Percentiles rank a stretch among this genome's conserved stretches.
These are phyloP conservation scores for Disparrhopalites patrizii DNA, from an alignment of 2,888 invertebrate genomes.

Conservation along the genomic window DNA sequence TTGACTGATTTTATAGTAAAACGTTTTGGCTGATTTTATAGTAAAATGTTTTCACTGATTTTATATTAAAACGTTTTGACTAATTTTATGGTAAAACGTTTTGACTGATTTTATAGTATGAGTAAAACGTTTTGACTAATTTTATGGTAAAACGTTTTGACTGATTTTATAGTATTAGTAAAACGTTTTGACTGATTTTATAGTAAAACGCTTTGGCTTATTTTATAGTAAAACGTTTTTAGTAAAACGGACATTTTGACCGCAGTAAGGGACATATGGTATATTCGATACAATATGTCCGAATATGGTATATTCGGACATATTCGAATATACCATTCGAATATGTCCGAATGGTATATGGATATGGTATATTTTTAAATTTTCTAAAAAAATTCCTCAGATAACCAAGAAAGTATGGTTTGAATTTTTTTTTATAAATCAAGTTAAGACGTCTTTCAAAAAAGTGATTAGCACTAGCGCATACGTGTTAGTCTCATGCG, in stretches of 20 bases:
- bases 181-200: not conserved
- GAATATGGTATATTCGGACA: no score
- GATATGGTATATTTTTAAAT: no score
- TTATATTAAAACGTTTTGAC: conserved; percentile 10
- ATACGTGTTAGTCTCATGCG: no score
- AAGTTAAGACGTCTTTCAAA: no score
- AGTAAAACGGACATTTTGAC: not conserved
- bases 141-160: not conserved
- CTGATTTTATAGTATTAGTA: not conserved
- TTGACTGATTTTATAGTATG: not conserved
- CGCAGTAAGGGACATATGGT: no score
- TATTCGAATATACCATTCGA: no score
- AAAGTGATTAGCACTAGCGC: no score
- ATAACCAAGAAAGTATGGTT: no score
- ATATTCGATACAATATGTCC: no score
- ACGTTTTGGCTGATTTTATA: not conserved
- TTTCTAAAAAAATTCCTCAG: no score
- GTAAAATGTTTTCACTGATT: not conserved
- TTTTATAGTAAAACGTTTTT: not conserved
- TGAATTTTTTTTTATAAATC: no score
- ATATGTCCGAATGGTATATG: no score
- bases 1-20: not conserved
- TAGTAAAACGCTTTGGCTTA: not conserved
- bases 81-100: not conserved
- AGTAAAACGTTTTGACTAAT: not conserved